Evolutionary conservation across 1,140 invertebrate genomes (phyloP), one percentile per base, ranked within the genome.

Genomic region (Trigoniulus corallinus): DNA sequence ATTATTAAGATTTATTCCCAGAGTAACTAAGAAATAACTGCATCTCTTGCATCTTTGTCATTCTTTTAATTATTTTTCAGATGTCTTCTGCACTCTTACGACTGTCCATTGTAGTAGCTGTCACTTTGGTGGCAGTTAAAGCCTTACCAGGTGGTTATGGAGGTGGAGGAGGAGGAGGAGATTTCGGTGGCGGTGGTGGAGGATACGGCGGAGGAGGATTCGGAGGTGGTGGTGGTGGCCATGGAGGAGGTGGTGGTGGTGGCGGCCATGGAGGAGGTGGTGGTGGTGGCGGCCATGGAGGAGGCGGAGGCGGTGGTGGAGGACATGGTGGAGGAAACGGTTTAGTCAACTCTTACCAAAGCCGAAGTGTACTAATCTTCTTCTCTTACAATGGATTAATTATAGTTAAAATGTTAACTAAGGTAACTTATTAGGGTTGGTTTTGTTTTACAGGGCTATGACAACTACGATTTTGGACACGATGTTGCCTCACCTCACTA

Each of bases 391-490:
- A n/a, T 37, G 10, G 34, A n/a, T 10, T 10, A n/a, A n/a, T 37
- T 10, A n/a, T 37, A n/a, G 34, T 37, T 10, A n/a, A 10, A n/a
- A n/a, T 37, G 34, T 10, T 37, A 10, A n/a, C n/a, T n/a, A n/a
- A n/a, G n/a, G n/a, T n/a, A n/a, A n/a, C n/a, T n/a, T 39, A 39
- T 39, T 39, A 12, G 37, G 12, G 12, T 39, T 39, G 12, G 37
- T 39, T 7, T 44, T 44, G 18, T 44, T 7, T 44, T 44, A 7
- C 18, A 44, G 42, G 42, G 42, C 7, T 44, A 44, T 20, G 29
- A 34, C 29, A 44, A 44, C 18, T 44, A 44, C 41, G 22, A 51
- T n/a, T 51, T 51, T 23, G 49, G 40, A 7, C 27, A 51, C 22
- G 49, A 51, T 7, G 27, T 51, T 45, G 7, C 43, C 4, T 20